These are phyloP conservation scores for Athetis lepigone DNA, from an alignment of 2,888 invertebrate species.

Conservation along the genomic window DNA sequence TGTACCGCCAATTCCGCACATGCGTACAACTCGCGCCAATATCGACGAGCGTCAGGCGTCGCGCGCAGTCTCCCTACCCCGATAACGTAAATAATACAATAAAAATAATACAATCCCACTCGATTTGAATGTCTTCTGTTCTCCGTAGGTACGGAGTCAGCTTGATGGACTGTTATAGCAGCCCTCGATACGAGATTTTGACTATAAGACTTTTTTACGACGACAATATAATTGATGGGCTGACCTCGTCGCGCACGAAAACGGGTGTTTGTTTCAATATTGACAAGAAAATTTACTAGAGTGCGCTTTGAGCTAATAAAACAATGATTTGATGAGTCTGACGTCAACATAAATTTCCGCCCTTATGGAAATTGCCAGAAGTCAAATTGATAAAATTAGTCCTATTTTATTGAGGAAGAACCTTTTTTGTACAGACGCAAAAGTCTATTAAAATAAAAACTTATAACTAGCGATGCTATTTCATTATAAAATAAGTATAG, in stretches of 20 bases:
- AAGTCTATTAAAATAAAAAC: not conserved
- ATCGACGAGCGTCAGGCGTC: constrained; percentile 79
- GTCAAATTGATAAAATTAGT: not conserved
- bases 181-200: constrained; percentile 65
- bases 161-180: constrained; percentile 69
- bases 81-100: constrained; percentile 86
- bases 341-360: not conserved
- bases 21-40: constrained; percentile 78
- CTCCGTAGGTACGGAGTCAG: constrained; percentile 62
- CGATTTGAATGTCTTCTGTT: constrained; percentile 81
- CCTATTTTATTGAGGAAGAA: not conserved
- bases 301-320: constrained; percentile 8
- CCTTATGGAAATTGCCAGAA: not conserved
- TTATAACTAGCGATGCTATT: not conserved
- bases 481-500: too few species aligned
- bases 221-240: constrained; percentile 70
- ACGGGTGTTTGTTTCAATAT: constrained; percentile 67
- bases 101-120: constrained; percentile 85
- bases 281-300: constrained; percentile 53
- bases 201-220: constrained; percentile 70
- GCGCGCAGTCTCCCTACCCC: constrained; percentile 82
- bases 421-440: not conserved
- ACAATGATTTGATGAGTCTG: constrained; percentile 10
- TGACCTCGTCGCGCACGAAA: constrained; percentile 63
- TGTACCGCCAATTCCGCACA: constrained; percentile 81